Base-by-base conservation (phyloP, 2,113 vertebrate species). In the Sinocyclocheilus maitianheensis region DNA sequence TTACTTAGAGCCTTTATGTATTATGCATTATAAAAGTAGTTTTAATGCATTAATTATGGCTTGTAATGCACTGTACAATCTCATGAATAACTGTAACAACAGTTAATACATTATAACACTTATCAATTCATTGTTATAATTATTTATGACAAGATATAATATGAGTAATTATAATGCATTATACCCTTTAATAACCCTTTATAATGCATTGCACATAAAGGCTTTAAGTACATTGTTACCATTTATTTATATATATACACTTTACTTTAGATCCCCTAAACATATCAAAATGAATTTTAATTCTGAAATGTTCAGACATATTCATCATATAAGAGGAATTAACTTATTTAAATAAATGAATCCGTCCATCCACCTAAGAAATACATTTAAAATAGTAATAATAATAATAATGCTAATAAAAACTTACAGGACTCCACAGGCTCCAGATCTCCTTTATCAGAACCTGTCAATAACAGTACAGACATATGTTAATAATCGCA, bases 391-490 rank as follows among this genome's bases (percentile, higher is more conserved):
- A 60, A 60, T 60, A 22, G 18, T 60, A 22, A 6, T 58, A 58
- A 58, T 58, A 58, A 58, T 20, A 60, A 55, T 55, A 55, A 55
- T 55, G 1, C 16, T 20, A 55, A 55, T 18, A 6, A 74, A 16
- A 34, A 97, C 98, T 98, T 94, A 99, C 98, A 96, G 34, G 96
- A 95, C 90, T 99, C 98, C 74, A 96, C 96, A 0, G 97, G 94
- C 81, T 99, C 98, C 84, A 95, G 96, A 51, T 99, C 98, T 89
- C 97, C 97, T 95, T 97, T 97, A 87, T 99, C 98, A 83, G 96
- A 96, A 9, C 97, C 98, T 99, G 92, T 62, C 14, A 87, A 37
- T 18, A 71, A 18, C 16, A 86, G 10, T 55, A 74, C 20, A 67
- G n/a, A n/a, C 51, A 65, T 26, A 12, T 22, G 71, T 79, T 30